Evolutionary conservation across 2,797 vertebrate genomes (phyloP).

Genomic region (Otolemur crassicaudatus): DNA sequence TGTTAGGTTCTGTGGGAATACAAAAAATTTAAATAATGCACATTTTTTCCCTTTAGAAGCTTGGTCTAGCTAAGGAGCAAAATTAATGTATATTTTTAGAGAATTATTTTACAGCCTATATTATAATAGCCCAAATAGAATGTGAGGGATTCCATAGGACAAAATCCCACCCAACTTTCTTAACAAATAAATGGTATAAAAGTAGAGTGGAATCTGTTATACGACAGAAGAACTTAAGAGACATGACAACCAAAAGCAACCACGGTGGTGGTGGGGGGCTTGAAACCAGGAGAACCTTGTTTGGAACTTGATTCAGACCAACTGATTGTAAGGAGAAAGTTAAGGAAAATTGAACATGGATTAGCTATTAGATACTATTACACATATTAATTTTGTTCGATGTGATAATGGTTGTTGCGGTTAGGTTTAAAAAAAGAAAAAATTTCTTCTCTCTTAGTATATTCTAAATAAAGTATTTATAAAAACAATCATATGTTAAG

Average conservation of each 20-base stretch:
- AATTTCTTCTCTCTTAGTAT: background rate
- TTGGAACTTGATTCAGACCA: constrained; percentile 23
- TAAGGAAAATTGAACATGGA: background rate
- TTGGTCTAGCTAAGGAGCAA: constrained; percentile 34
- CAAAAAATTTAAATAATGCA: background rate
- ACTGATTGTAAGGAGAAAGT: background rate
- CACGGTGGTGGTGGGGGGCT: background rate
- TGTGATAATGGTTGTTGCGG: background rate
- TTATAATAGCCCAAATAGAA: background rate
- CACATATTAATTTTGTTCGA: constrained; percentile 17
- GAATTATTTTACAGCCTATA: background rate
- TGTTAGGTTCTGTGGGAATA: background rate
- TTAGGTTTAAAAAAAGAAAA: constrained; percentile 43
- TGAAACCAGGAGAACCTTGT: background rate
- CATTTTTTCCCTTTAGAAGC: constrained; percentile 18
- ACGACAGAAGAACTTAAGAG: constrained; percentile 4
- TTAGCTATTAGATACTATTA: constrained; percentile 10
- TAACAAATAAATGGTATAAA: constrained; percentile 59
- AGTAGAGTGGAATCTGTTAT: background rate
- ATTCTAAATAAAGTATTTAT: background rate
- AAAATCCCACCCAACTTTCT: constrained; percentile 21
- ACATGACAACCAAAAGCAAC: background rate
- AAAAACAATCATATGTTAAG: background rate
- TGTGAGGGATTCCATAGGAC: background rate
- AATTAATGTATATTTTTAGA: background rate